phyloP scores from a whole-genome alignment of 2,113 vertebrate genomes.

The Heterochromis multidens region DNA sequence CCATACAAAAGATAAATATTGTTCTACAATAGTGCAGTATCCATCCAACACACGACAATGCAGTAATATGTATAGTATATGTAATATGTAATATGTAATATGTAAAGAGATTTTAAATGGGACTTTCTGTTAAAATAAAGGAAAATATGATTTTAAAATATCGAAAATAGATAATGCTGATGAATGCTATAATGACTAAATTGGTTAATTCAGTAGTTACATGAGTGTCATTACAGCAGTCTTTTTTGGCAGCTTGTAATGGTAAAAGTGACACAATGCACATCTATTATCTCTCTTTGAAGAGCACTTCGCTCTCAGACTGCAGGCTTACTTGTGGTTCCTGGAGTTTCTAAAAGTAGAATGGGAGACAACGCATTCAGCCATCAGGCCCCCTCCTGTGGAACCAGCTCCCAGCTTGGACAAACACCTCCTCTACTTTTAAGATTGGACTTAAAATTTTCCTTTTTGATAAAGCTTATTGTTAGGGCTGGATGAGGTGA shows the following conservation, averaged over 20 bases:
- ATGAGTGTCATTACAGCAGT: not conserved
- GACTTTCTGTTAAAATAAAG: not conserved
- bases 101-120: not conserved
- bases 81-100: too few species aligned
- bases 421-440: not conserved
- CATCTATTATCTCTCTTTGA: not conserved
- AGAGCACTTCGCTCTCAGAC: not conserved
- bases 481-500: too few species aligned
- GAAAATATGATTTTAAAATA: not conserved
- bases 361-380: fast-evolving
- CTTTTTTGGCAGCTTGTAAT: not conserved
- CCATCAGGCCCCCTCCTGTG: not conserved
- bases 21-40: not conserved
- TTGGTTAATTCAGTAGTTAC: not conserved
- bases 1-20: not conserved
- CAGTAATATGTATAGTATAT: not conserved
- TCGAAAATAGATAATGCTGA: not conserved
- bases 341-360: not conserved
- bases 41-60: not conserved
- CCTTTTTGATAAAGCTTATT: too few species aligned
- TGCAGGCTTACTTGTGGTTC: fast-evolving
- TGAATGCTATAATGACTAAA: not conserved
- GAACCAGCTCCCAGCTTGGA: not conserved
- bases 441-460: not conserved
- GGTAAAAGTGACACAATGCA: not conserved